phyloP scores from a whole-genome alignment of 2,113 vertebrate species.

The Oxyura jamaicensis region DNA sequence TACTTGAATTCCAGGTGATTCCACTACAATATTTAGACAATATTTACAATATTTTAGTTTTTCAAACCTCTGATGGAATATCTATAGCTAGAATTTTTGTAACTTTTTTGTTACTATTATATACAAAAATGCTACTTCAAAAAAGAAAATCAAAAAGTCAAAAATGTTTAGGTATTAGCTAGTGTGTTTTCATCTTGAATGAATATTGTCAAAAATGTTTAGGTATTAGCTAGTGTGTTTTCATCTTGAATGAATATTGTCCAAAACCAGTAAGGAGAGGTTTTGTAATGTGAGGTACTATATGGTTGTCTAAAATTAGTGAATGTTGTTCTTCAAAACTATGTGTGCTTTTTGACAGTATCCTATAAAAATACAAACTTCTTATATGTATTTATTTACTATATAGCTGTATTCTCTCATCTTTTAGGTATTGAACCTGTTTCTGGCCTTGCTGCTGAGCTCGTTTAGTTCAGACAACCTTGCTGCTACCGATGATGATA shows the following conservation, averaged over 20 bases:
- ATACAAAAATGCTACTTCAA: not conserved
- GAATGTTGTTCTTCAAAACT: not conserved
- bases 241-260: not conserved
- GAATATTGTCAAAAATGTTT: not conserved
- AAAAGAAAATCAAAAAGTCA: not conserved
- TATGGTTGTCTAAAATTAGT: not conserved
- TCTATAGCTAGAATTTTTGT: not conserved
- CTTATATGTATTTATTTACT: not conserved
- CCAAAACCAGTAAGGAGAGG: not conserved
- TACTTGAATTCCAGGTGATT: not conserved
- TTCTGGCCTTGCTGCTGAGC: conserved; percentile 95
- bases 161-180: not conserved
- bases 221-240: not conserved
- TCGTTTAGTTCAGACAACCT: conserved; percentile 98
- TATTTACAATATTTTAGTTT: too few relatives aligned
- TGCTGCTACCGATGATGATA: conserved; percentile 86
- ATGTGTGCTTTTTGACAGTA: not conserved
- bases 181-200: not conserved
- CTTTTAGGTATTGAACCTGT: conserved; percentile 93
- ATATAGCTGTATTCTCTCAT: conserved; percentile 12
- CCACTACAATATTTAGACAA: not conserved
- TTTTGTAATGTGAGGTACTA: not conserved
- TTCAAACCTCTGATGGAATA: not conserved
- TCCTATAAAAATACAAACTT: not conserved
- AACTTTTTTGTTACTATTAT: not conserved